Evolutionary conservation across 2,113 vertebrate genomes (phyloP), one percentile per base, ranked within the genome.

Genomic region (Lepisosteus oculatus): DNA sequence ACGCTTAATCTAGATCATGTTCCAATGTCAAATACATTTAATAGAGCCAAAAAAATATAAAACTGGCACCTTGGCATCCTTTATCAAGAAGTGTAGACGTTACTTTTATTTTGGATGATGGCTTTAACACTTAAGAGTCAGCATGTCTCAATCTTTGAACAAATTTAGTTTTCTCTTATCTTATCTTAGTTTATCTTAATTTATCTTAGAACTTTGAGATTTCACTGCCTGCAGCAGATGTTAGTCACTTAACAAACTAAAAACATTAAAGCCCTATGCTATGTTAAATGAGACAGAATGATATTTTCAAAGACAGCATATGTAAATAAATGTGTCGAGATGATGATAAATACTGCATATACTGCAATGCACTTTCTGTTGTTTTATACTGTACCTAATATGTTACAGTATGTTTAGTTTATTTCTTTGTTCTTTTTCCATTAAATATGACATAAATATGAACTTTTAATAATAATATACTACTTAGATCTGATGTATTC

Each of bases 201-300:
- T n/a, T n/a, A n/a, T n/a, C n/a, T n/a, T n/a, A 90, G 88, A 90
- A 92, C 88, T 90, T 88, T 87, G 84, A 86, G 87, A 89, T 85
- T 86, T 79, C 75, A 76, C 84, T 64, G 81, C 82, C 86, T 73
- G 78, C 75, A 81, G 79, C 76, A 75, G 79, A 84, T 81, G 64
- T 55, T 73, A 45, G 65, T 67, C 65, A 56, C 78, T 74, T 79
- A 88, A 71, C 15, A 69, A 67, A 68, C 61, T 65, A 65, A 69
- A 63, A 77, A 83, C 79, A 84, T 86, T 81, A 85, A 88, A 88
- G 80, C 68, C 72, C 70, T 72, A 41, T 67, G 66, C 79, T 78
- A 77, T 77, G 77, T 77, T 72, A 76, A 76, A 79, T 77, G 75
- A 75, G 74, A 4, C 8, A 12, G 56, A 8, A 12, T 6, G 1